These are phyloP conservation scores for Periplaneta americana DNA, from an alignment of 1,140 invertebrate genomes.

Conservation along the genomic window DNA sequence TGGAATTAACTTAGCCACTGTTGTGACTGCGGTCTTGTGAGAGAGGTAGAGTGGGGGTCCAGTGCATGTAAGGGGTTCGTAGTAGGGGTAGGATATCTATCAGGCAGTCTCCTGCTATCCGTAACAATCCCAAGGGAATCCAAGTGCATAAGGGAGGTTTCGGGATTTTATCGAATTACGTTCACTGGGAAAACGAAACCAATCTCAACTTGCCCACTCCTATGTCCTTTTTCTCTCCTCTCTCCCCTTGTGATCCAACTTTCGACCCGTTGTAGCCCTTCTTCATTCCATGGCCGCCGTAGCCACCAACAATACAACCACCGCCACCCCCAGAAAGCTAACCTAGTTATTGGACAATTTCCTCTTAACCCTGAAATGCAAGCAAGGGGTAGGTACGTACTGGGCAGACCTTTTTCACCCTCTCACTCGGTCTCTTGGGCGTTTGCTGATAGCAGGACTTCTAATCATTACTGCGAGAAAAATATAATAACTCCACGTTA, in stretches of 20 bases:
- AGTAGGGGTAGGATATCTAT: neutral
- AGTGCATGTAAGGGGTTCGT: neutral
- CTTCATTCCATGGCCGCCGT: neutral
- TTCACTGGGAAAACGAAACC: neutral
- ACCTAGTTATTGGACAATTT: neutral
- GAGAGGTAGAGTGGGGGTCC: neutral
- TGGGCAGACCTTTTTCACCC: no score
- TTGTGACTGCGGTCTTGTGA: neutral
- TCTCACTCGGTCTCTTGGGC: neutral
- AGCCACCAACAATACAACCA: neutral
- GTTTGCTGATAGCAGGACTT: neutral
- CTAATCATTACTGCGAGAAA: neutral
- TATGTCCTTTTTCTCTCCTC: neutral
- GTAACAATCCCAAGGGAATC: neutral
- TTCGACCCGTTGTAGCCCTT: neutral
- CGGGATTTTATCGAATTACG: neutral
- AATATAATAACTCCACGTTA: neutral
- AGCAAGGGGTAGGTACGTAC: neutral
- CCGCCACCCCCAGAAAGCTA: neutral
- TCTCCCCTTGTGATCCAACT: neutral
- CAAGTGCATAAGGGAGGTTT: neutral
- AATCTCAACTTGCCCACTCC: neutral
- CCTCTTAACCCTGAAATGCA: neutral
- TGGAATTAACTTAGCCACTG: neutral
- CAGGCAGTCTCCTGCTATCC: neutral